Base-by-base conservation (phyloP, 2,797 vertebrate genomes). In the Lagodon rhomboides region DNA sequence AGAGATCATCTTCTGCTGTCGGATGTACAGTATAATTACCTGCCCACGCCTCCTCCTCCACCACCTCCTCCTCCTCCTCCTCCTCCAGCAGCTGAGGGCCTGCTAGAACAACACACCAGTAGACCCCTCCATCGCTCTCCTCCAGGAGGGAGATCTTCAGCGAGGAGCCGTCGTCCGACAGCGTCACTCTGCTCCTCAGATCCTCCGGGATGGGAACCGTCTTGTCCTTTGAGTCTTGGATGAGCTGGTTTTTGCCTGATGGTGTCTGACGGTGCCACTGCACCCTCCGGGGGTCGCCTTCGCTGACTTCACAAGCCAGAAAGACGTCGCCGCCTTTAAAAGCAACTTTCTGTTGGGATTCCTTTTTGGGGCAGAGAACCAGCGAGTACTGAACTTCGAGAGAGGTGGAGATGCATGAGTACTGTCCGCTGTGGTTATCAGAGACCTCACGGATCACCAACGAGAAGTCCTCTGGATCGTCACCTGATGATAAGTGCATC, bases 251-350 rank as follows among this genome's bases (percentile, higher is more conserved):
- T 22, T 76, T 34, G 0, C 73, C 83, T 1, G 59, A 5, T 9
- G 49, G 23, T 15, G 43, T 65, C 1, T n/a, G 44, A 15, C 79
- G 91, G 68, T 93, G 84, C 95, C 95, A 96, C 73, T 76, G 89
- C 75, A 96, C 83, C 2, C 20, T 90, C 9, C 64, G 18, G 8
- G 8, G 23, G 5, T 62, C 47, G 0, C 53, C n/a, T 20, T 50
- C 43, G 15, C 0, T 41, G 7, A 18, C 38, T 7, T 63, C 10
- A 16, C 95, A 95, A 18, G 82, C 22, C 17, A 96, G 69, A 0
- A 27, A 56, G 49, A 88, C 5, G 0, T 58, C 23, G 3, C 20
- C 9, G 2, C 84, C 88, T 55, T 58, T 20, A 38, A 0, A 3
- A 10, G 34, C 59, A 1, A 4, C 0, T 9, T 72, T 49, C 34